Evolutionary conservation across 2,113 vertebrate species (phyloP).

Genomic region (Zosterops lateralis): DNA sequence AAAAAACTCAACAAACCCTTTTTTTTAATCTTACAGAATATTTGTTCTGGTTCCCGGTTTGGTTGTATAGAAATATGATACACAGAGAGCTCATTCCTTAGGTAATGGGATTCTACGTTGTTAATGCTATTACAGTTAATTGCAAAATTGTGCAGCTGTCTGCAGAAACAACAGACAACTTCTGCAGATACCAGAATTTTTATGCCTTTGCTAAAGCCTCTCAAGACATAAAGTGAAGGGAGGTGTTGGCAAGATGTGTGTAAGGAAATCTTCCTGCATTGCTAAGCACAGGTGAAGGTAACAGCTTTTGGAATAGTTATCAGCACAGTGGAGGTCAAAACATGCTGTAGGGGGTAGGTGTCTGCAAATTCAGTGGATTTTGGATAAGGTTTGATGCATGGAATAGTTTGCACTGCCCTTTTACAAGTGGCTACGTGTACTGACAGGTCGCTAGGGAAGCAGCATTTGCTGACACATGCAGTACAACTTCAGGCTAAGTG

Average conservation of each 20-base stretch:
- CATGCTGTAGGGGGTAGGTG: background rate
- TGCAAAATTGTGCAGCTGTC: background rate
- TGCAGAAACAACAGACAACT: background rate
- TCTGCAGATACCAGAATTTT: background rate
- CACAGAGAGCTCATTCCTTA: background rate
- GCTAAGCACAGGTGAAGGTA: background rate
- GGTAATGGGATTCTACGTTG: background rate
- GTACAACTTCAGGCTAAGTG: constrained; percentile 30
- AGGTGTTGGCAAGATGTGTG: background rate
- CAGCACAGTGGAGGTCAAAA: background rate
- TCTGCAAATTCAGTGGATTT: background rate
- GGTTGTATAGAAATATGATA: background rate
- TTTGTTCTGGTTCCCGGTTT: background rate
- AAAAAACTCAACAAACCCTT: background rate
- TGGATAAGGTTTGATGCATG: background rate
- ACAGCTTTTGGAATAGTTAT: background rate
- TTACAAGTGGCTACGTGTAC: background rate
- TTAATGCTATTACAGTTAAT: background rate
- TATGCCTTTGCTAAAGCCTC: background rate
- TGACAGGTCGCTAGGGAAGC: background rate
- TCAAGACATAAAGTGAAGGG: background rate
- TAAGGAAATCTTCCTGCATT: background rate
- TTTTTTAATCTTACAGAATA: background rate
- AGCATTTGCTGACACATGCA: constrained; percentile 33
- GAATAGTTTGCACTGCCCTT: background rate